These are phyloP conservation scores for Haliaeetus leucogaster DNA, from an alignment of 2,113 vertebrate genomes.

Conservation along the genomic window DNA sequence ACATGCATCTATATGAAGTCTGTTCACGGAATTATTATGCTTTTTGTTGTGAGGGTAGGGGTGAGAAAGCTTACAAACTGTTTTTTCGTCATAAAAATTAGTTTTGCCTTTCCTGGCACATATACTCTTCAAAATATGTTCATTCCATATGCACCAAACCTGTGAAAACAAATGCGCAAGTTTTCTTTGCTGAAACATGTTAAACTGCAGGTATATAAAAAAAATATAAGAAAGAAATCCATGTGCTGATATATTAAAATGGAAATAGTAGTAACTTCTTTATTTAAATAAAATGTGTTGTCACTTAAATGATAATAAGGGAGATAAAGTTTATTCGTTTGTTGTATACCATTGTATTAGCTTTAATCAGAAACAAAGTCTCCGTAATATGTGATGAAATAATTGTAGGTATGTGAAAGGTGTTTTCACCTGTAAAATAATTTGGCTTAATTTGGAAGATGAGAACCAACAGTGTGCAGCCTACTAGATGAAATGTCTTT, in stretches of 20 bases:
- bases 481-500: background rate
- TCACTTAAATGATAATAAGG: background rate
- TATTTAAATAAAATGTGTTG: background rate
- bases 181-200: background rate
- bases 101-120: background rate
- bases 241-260: background rate
- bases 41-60: background rate
- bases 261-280: background rate
- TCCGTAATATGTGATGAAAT: background rate
- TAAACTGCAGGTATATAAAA: background rate
- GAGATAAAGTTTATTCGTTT: background rate
- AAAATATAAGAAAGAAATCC: background rate
- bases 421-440: background rate
- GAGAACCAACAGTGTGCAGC: background rate
- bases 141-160: background rate
- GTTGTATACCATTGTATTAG: background rate
- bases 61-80: background rate
- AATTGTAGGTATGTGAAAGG: background rate
- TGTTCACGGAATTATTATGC: background rate
- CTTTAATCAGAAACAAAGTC: background rate
- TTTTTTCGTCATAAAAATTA: background rate
- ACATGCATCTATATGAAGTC: background rate
- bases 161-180: background rate
- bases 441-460: background rate
- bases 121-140: background rate